phyloP scores from a whole-genome alignment of 2,113 vertebrate species.

The Oncorhynchus mykiss region DNA sequence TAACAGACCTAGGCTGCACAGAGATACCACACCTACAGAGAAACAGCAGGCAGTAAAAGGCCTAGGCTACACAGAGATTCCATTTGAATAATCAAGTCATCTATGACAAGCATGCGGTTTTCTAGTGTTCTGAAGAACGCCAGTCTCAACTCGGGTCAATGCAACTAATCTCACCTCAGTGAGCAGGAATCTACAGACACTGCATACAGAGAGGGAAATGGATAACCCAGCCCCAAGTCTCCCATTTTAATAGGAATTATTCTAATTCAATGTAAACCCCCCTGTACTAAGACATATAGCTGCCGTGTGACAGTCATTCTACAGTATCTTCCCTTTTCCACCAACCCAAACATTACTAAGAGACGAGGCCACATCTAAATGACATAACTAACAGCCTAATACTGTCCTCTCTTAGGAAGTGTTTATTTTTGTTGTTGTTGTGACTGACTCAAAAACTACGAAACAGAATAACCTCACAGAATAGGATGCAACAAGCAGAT shows the following conservation, averaged over 20 bases:
- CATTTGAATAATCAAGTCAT: not conserved
- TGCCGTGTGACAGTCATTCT: not conserved
- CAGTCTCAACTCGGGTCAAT: not conserved
- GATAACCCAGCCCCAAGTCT: not conserved
- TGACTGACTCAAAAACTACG: too few species aligned
- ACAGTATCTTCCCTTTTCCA: not conserved
- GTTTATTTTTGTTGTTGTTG: too few species aligned
- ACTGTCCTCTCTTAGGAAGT: not conserved
- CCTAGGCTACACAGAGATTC: not conserved
- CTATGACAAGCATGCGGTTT: not conserved
- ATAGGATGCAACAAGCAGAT: too few species aligned
- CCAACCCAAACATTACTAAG: too few species aligned
- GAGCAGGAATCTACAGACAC: not conserved
- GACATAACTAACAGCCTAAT: not conserved
- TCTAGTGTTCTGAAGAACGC: conserved; percentile 1
- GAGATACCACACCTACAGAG: not conserved
- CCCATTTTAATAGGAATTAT: conserved; percentile 44
- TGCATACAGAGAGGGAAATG: conserved; percentile 22
- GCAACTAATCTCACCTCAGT: not conserved
- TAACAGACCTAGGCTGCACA: too few species aligned
- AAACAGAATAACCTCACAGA: too few species aligned
- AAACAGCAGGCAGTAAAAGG: not conserved
- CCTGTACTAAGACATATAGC: conserved; percentile 30
- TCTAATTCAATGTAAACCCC: conserved; percentile 49
- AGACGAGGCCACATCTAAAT: not conserved